Percentiles rank a stretch among this genome's conserved stretches.
phyloP scores from a whole-genome alignment of 2,113 vertebrate species.

The Myotis davidii region DNA sequence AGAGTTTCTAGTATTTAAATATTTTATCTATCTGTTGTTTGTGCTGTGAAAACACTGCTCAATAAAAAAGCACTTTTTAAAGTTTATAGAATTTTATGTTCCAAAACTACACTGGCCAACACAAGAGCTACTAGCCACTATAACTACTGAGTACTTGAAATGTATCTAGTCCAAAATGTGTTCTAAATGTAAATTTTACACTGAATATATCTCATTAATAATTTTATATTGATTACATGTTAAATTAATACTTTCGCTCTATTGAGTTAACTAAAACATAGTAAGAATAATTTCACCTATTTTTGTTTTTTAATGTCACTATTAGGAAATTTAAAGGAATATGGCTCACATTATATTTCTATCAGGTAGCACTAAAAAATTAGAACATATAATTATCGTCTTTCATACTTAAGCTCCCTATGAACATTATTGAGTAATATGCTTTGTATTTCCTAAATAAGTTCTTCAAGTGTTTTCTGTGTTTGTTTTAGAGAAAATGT shows the following conservation, averaged over 20 bases:
- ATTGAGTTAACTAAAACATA: not conserved
- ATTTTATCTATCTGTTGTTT: slow-evolving; percentile 18
- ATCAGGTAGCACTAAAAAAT: not conserved
- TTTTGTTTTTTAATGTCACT: slow-evolving; percentile 3
- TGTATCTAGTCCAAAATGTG: not conserved
- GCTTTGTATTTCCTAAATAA: slow-evolving; percentile 20
- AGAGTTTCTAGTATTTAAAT: slow-evolving; percentile 8
- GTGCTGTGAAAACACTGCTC: not conserved
- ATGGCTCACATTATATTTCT: not conserved
- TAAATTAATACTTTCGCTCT: slow-evolving; percentile 4
- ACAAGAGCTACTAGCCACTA: not conserved
- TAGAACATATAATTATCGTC: not conserved
- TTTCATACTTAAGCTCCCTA: not conserved
- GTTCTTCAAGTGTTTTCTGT: not conserved
- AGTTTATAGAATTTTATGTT: not conserved
- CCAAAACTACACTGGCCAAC: not conserved
- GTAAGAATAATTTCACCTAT: not conserved
- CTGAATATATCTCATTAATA: not conserved
- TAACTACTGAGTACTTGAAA: not conserved
- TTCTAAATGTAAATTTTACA: not conserved
- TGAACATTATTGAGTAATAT: not conserved
- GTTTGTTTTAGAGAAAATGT: not conserved
- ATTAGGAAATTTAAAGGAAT: slow-evolving; percentile 31
- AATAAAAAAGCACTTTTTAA: not conserved
- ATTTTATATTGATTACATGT: not conserved